Base-by-base conservation (phyloP, 2,797 vertebrate species). In the Gadopsis marmoratus region DNA sequence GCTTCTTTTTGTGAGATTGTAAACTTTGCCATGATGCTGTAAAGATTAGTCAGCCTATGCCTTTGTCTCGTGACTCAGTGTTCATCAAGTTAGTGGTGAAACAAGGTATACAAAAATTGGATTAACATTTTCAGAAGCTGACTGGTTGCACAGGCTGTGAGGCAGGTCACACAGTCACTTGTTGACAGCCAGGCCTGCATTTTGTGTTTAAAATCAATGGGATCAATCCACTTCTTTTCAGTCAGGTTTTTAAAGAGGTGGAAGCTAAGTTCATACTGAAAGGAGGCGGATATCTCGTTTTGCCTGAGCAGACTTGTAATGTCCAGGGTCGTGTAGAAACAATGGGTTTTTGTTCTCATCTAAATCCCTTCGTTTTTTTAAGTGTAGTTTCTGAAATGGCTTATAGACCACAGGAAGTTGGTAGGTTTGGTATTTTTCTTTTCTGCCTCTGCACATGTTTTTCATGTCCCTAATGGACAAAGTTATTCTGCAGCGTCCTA, bases 231-330 rank as follows among this genome's bases (percentile, higher is more conserved):
- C 55, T 50, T 82, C 68, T 77, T 33, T 85, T 88, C 66, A 68
- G 71, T 72, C 5, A n/a, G 59, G 41, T 78, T 81, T 80, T 62
- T 63, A 69, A 78, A 31, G 71, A 77, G 62, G 67, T 82, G 72
- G 74, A 86, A 87, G 79, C 76, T 66, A 65, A 76, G 60, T 88
- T 85, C n/a, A 65, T 58, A 43, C 26, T 79, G 64, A 86, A 90
- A 81, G 78, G 63, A 81, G 77, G 80, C 47, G 65, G 76, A 88
- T 83, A 43, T 79, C 71, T 80, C 26, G 45, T 88, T 90, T 91
- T 83, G 68, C 87, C 82, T 86, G 81, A 86, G 80, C 58, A 41
- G 85, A 85, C 85, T 89, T 55, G 67, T 83, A 89, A 90, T 91
- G 86, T 78, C 54, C 76, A 70, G 64, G 61, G 75, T 89, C n/a